Conservation (phyloP, 2,797 vertebrate genomes). For the Esox lucius region DNA sequence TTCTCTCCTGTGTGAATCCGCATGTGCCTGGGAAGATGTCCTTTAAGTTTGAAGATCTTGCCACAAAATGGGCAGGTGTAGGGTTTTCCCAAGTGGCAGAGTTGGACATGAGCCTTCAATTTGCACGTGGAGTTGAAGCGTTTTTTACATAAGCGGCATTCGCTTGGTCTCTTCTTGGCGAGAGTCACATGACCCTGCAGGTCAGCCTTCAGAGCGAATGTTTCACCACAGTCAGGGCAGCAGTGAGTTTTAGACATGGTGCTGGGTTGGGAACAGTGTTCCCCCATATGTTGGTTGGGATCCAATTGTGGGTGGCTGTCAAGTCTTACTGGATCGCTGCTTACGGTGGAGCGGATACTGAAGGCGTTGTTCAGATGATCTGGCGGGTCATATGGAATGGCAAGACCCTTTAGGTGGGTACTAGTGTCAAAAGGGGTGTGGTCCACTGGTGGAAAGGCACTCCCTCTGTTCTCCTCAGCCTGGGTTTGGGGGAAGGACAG, state of each 20-base stretch:
- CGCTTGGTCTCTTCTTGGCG: background rate
- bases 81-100: background rate
- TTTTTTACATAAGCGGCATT: background rate
- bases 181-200: background rate
- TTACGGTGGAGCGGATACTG: background rate
- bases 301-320: background rate
- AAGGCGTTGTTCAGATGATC: background rate
- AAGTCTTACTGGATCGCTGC: background rate
- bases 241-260: background rate
- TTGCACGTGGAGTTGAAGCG: background rate
- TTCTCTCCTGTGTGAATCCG: background rate
- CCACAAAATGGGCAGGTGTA: background rate
- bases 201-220: background rate
- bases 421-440: background rate
- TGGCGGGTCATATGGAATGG: background rate
- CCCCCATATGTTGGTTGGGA: background rate
- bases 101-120: background rate
- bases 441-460: background rate
- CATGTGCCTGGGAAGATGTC: background rate
- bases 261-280: background rate
- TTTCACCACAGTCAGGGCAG: background rate
- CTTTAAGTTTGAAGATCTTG: background rate
- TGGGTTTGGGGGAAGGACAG: background rate
- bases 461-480: background rate
- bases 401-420: background rate